These are phyloP conservation scores for Plebejus melissa DNA, from an alignment of 2,888 invertebrate genomes.

Conservation along the genomic window DNA sequence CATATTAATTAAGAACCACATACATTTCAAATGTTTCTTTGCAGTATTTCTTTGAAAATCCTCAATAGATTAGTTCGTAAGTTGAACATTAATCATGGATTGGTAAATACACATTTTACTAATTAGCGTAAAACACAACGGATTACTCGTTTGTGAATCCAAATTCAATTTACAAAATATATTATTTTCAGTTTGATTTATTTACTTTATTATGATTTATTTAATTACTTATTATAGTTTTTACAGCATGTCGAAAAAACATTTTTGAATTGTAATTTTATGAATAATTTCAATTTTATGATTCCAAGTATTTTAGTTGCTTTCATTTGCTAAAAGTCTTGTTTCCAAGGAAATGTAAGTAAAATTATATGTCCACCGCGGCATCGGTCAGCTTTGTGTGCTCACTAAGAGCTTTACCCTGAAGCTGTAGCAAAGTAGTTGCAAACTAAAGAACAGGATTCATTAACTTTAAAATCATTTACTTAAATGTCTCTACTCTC, in stretches of 20 bases:
- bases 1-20: constrained; percentile 49
- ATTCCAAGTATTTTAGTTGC: not conserved
- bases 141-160: not conserved
- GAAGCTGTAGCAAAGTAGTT: not conserved
- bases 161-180: too few species aligned
- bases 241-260: not conserved
- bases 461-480: constrained; percentile 4
- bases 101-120: not conserved
- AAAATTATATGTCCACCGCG: not conserved
- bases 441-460: not conserved
- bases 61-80: constrained; percentile 1
- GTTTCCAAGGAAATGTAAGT: not conserved
- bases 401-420: not conserved
- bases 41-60: not conserved
- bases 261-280: not conserved
- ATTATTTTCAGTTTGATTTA: not conserved
- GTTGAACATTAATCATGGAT: not conserved
- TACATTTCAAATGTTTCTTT: not conserved
- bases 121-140: not conserved
- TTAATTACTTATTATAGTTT: too few species aligned
- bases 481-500: not conserved
- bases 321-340: not conserved
- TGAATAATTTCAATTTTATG: not conserved
- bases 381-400: not conserved
- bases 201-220: too few species aligned